Evolutionary conservation across 2,797 vertebrate genomes (phyloP).

Genomic region (Lepilemur septentrionalis): DNA sequence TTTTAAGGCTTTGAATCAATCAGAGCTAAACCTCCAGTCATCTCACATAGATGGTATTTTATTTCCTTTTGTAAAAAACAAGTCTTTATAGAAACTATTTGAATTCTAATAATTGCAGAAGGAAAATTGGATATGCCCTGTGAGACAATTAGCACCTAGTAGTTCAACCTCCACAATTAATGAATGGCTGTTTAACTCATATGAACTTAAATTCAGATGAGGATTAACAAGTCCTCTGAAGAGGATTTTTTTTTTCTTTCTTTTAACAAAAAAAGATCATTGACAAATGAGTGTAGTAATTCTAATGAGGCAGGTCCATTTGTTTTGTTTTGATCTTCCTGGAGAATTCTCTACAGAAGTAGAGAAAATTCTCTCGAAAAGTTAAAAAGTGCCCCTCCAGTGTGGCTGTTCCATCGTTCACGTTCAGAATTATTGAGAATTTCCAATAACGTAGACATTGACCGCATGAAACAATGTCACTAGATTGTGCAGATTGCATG

Average conservation of each 20-base stretch:
- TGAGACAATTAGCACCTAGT: neutral
- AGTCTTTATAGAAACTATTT: neutral
- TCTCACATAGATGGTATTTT: neutral
- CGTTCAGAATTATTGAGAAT: conserved; percentile 30
- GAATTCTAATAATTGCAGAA: neutral
- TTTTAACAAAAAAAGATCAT: neutral
- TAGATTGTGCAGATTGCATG: conserved; percentile 33
- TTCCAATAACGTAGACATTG: conserved; percentile 13
- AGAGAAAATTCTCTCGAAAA: neutral
- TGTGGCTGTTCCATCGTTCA: neutral
- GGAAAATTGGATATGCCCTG: neutral
- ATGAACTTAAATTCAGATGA: neutral
- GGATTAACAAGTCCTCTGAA: neutral
- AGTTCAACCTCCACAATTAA: neutral
- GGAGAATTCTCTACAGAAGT: neutral
- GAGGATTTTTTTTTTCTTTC: neutral
- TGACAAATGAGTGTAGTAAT: neutral
- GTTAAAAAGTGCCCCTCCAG: neutral
- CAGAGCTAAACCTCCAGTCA: neutral
- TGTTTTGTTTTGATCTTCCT: neutral
- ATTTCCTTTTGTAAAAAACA: conserved; percentile 15
- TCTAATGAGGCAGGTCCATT: neutral
- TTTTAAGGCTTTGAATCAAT: neutral
- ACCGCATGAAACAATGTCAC: neutral
- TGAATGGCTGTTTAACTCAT: neutral